A percentile compares a stretch with the other conserved stretches of the same genome.
Conservation (phyloP, 2,797 vertebrate genomes). For the Dendrocincla fuliginosa region DNA sequence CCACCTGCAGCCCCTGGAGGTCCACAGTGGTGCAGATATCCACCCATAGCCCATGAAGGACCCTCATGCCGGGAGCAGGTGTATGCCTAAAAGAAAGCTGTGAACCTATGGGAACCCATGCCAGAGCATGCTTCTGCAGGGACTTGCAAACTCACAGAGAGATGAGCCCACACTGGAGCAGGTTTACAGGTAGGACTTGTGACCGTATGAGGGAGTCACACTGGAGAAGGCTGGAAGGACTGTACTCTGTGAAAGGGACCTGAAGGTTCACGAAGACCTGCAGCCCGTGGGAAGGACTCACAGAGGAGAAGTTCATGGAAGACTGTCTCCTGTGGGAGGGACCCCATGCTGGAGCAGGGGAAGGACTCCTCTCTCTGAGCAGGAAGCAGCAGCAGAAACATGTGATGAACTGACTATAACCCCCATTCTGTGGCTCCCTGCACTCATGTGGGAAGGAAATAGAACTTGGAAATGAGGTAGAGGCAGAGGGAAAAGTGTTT, state of each 20-base stretch:
- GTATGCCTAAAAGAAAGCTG: not conserved
- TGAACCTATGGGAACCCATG: not conserved
- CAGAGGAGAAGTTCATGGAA: not conserved
- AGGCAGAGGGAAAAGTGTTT: not conserved
- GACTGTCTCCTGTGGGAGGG: not conserved
- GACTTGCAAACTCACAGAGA: not conserved
- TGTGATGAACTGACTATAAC: not conserved
- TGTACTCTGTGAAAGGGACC: not conserved
- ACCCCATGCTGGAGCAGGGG: not conserved
- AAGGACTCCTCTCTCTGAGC: not conserved
- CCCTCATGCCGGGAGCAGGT: not conserved
- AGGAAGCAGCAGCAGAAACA: not conserved
- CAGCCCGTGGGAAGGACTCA: not conserved
- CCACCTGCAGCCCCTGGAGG: not conserved
- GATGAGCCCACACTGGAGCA: not conserved
- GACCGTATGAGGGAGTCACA: not conserved
- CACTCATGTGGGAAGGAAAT: not conserved
- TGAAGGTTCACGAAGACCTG: not conserved
- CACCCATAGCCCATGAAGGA: not conserved
- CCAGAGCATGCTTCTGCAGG: not conserved
- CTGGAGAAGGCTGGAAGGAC: not conserved
- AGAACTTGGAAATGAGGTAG: not conserved
- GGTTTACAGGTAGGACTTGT: not conserved
- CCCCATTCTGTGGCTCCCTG: not conserved
- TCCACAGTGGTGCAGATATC: not conserved